Conservation (phyloP, 2,888 invertebrate species). For the Lasioglossum malachurum region DNA sequence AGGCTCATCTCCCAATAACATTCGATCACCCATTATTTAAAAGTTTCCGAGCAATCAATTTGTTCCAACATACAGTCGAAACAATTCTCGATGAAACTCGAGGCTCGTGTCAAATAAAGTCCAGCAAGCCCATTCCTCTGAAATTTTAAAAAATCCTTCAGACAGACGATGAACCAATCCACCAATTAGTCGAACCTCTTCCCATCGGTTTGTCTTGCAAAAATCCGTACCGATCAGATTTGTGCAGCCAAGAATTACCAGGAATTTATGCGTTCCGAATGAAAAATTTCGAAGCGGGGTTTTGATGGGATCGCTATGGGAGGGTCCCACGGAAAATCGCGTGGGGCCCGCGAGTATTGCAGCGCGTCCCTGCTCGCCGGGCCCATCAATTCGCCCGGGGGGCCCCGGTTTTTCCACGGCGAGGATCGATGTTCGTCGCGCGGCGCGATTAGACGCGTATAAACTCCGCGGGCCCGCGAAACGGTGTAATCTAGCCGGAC, state of each 20-base stretch:
- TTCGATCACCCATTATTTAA: too few relatives aligned
- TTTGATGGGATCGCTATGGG: neutral
- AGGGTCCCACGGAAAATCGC: neutral
- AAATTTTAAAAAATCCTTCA: neutral
- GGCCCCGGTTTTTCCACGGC: neutral
- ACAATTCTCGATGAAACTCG: too few relatives aligned
- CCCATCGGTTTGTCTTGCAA: neutral
- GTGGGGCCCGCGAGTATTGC: neutral
- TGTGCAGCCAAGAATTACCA: neutral
- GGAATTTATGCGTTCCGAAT: neutral
- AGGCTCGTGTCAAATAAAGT: too few relatives aligned
- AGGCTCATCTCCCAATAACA: too few relatives aligned
- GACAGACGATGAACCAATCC: neutral
- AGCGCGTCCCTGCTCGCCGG: neutral
- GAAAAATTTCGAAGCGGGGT: neutral
- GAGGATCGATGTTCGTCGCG: slow-evolving; percentile 25
- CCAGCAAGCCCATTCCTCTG: neutral
- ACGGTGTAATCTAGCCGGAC: slow-evolving; percentile 57
- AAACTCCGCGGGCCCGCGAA: slow-evolving; percentile 33
- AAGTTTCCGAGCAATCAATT: too few relatives aligned
- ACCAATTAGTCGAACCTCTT: neutral
- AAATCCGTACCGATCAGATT: neutral
- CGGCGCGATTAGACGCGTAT: slow-evolving; percentile 22
- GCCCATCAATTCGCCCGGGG: slow-evolving; percentile 3
- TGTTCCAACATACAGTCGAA: too few relatives aligned